Base-by-base conservation (phyloP, 2,888 invertebrate species). In the Pandemis heparana region DNA sequence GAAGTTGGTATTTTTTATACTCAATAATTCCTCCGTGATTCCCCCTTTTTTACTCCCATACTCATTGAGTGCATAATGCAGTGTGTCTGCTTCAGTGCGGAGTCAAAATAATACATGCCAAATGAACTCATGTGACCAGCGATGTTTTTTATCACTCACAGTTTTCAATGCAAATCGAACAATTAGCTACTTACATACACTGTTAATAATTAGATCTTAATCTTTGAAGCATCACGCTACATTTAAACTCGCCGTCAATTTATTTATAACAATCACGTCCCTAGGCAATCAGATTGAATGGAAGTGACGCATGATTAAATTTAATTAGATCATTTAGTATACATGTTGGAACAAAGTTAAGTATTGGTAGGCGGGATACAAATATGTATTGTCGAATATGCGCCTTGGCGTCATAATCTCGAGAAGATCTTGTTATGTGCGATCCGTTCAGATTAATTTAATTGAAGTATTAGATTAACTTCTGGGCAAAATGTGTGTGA, bases 281-380 rank as follows among this genome's bases (percentile, higher is more conserved):
- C 60, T 39, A 60, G 39, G 7, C 60, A n/a, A 51, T 16, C 32
- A 51, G 48, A 65, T 39, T 60, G 65, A 32, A 66, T 59, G 60
- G 60, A 71, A 71, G 60, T 60, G 60, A 66, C 59, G 60, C 38
- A 16, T 38, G n/a, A 64, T 66, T 41, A 65, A 71, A 71, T 71
- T 71, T 39, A 71, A 71, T 71, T 38, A 64, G 8, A 32, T 16
- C 64, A 18, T 56, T 53, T 53, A 18, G 56, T 56, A 9, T 53
- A 18, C 4, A 18, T 23, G 56, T 5, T 23, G 56, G 12, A 56
- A 56, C 56, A 56, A 23, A 23, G 12, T 56, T 56, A 56, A 23
- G 23, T 56, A 56, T 16, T 7, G 23, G 4, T 32, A 32, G 23
- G 23, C 23, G 23, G 23, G 23, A 23, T 12, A 23, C 56, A 23